A percentile compares a stretch with the other conserved stretches of the same genome.
Evolutionary conservation across 2,888 invertebrate genomes (phyloP).

Genomic region (Allolobophora icterica): DNA sequence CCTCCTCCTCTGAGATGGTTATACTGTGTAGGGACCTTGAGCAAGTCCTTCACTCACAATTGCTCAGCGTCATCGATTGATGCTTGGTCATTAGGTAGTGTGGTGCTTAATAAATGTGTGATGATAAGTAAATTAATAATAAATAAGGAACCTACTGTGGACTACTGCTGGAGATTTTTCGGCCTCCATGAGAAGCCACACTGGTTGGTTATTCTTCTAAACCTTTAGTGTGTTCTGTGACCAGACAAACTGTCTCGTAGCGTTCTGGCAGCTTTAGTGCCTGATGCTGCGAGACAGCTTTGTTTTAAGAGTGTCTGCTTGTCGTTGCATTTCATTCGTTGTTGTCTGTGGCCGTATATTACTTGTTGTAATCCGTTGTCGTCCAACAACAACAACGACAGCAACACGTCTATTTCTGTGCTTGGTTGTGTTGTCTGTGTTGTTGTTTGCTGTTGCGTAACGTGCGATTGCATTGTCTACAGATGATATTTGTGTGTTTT

Average conservation of each 20-base stretch:
- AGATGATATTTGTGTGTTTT: conserved; percentile 34
- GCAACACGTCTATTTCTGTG: background rate
- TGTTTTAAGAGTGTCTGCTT: background rate
- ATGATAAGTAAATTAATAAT: too few relatives aligned
- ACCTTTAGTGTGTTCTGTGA: background rate
- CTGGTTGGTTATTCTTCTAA: background rate
- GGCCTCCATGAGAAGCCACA: too few relatives aligned
- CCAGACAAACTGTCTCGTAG: background rate
- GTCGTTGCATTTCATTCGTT: too few relatives aligned
- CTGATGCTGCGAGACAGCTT: background rate
- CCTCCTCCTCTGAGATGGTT: too few relatives aligned
- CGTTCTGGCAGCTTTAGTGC: background rate
- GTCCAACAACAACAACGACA: background rate
- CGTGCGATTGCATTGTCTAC: background rate
- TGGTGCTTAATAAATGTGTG: too few relatives aligned
- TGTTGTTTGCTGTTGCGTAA: background rate
- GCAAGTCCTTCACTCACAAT: too few relatives aligned
- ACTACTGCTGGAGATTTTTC: too few relatives aligned
- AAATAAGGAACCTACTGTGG: too few relatives aligned
- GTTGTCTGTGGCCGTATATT: too few relatives aligned
- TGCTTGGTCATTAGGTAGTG: too few relatives aligned
- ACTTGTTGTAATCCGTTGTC: background rate
- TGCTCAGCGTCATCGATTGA: too few relatives aligned
- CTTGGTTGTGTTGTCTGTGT: background rate
- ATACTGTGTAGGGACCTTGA: too few relatives aligned